Percentiles rank a stretch among this genome's conserved stretches.
Conservation (phyloP, 2,888 invertebrate species). For the Clusia tigrina region DNA sequence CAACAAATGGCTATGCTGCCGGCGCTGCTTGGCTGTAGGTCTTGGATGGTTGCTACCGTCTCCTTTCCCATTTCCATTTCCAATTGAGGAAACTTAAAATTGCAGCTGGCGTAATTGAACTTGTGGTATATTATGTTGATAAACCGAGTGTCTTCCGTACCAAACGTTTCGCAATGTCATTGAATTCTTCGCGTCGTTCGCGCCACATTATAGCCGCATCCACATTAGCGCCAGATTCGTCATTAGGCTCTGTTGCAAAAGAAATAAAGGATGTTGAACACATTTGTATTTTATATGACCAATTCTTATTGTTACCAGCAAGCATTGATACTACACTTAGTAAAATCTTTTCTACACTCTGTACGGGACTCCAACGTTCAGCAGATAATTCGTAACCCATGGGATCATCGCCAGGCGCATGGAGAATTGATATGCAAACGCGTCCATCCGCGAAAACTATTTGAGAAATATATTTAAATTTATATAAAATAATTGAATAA, state of each 20-base stretch:
- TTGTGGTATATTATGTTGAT: constrained; percentile 60
- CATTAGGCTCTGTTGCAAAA: constrained; percentile 84
- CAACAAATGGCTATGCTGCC: too few species aligned
- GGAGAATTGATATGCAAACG: constrained; percentile 98
- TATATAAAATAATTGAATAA: too few species aligned
- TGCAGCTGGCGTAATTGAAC: too few species aligned
- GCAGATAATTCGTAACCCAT: constrained; percentile 99
- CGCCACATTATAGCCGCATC: constrained; percentile 99
- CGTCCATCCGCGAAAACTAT: constrained; percentile 94
- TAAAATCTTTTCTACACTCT: constrained; percentile 98
- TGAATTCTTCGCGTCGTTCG: constrained; percentile 92
- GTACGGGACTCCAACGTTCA: constrained; percentile 99
- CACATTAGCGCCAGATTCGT: constrained; percentile 98
- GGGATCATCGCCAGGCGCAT: constrained; percentile 99
- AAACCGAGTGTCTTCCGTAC: constrained; percentile 91
- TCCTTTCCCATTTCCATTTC: too few species aligned
- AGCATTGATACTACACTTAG: constrained; percentile 98
- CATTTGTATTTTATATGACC: neutral
- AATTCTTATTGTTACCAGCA: constrained; percentile 71
- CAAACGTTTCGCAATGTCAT: constrained; percentile 88
- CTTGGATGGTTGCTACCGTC: too few species aligned
- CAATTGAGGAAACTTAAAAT: too few species aligned
- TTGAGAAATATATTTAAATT: too few species aligned
- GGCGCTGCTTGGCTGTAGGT: too few species aligned
- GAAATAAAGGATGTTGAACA: too few species aligned